A percentile compares a stretch with the other conserved stretches of the same genome.
Conservation (phyloP, 1,140 invertebrate species). For the Megalonaias nervosa region DNA sequence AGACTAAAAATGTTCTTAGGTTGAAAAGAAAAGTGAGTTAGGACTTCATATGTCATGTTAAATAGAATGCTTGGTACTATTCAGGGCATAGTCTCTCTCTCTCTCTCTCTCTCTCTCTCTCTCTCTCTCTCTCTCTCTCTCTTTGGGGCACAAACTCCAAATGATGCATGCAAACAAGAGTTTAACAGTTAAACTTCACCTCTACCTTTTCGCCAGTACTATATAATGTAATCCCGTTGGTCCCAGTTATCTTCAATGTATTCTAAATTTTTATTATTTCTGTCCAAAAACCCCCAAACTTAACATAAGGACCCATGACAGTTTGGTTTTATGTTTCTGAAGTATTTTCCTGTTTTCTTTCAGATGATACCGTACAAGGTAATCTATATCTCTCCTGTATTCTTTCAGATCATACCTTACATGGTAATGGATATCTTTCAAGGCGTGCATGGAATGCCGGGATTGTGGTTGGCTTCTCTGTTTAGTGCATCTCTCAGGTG, state of each 20-base stretch:
- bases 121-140: too few species aligned
- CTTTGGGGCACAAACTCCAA: too few species aligned
- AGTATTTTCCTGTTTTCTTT: background rate
- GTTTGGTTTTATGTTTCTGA: background rate
- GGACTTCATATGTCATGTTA: too few species aligned
- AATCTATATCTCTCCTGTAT: background rate
- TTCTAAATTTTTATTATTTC: background rate
- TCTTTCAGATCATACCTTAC: slow-evolving; percentile 67
- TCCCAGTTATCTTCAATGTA: background rate
- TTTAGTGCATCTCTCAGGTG: slow-evolving; percentile 71
- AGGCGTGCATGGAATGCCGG: slow-evolving; percentile 64
- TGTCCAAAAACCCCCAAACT: background rate
- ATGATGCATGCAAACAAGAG: too few species aligned
- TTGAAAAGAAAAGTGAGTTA: too few species aligned
- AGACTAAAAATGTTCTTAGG: too few species aligned
- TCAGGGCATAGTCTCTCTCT: too few species aligned
- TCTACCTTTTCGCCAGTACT: background rate
- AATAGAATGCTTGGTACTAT: too few species aligned
- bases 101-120: too few species aligned
- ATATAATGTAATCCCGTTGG: background rate
- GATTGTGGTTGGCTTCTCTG: slow-evolving; percentile 69
- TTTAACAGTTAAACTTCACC: too few species aligned
- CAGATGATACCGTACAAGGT: background rate
- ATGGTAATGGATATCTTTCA: slow-evolving; percentile 65
- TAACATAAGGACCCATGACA: background rate